Percentiles rank a stretch among this genome's conserved stretches.
Conservation (phyloP, 1,140 invertebrate genomes). For the Drosophila nasuta region DNA sequence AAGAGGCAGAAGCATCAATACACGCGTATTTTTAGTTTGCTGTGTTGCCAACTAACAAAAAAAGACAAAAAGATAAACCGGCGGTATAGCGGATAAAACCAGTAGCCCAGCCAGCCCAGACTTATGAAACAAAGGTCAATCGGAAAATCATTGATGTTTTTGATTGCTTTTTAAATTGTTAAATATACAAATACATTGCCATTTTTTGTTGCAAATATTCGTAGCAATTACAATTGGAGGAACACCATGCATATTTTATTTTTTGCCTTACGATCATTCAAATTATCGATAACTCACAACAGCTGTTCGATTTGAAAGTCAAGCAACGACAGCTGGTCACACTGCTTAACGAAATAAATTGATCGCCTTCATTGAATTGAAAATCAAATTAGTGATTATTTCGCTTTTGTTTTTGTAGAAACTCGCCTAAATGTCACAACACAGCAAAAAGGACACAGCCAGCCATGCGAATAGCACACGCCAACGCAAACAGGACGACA, state of each 20-base stretch:
- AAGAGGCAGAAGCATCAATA: background rate
- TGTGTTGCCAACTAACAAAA: slow-evolving; percentile 44
- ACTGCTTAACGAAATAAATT: slow-evolving; percentile 4
- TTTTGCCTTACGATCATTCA: background rate
- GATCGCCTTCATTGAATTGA: background rate
- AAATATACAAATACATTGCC: background rate
- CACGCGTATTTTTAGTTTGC: slow-evolving; percentile 44
- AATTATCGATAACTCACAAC: slow-evolving; percentile 8
- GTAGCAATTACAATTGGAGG: background rate
- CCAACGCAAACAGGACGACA: slow-evolving; percentile 54
- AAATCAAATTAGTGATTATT: slow-evolving; percentile 1
- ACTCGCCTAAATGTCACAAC: slow-evolving; percentile 79
- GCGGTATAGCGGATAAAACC: slow-evolving; percentile 26
- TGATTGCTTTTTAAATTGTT: background rate
- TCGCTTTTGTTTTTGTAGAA: slow-evolving; percentile 14
- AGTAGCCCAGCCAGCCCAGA: background rate
- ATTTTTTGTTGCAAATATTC: background rate
- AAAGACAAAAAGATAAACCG: background rate
- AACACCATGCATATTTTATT: background rate
- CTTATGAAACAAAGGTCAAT: background rate
- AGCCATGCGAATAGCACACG: slow-evolving; percentile 51
- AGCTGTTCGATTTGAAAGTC: background rate
- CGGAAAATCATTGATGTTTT: background rate
- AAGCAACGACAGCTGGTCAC: slow-evolving; percentile 5
- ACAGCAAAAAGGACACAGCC: slow-evolving; percentile 70